Evolutionary conservation across 2,113 vertebrate species (phyloP).

Genomic region (Butorides virescens): DNA sequence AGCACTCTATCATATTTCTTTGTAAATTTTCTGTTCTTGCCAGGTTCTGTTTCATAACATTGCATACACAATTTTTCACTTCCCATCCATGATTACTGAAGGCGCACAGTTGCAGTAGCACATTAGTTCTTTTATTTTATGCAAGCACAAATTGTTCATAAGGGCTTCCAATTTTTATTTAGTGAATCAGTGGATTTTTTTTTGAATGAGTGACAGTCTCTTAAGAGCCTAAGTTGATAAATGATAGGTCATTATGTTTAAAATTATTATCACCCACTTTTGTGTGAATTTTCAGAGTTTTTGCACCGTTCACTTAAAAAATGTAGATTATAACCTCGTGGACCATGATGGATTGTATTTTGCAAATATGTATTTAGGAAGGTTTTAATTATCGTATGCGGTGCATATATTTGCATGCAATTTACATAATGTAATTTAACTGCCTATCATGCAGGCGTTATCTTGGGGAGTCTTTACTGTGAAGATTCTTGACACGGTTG

Average conservation of each 20-base stretch:
- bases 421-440: conserved; percentile 53
- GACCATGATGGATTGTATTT: conserved; percentile 48
- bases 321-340: conserved; percentile 47
- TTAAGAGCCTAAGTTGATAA: not conserved
- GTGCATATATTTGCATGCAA: conserved; percentile 51
- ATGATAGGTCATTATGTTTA: not conserved
- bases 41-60: not conserved
- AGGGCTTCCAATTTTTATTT: not conserved
- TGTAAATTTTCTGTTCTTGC: not conserved
- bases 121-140: not conserved
- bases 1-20: not conserved
- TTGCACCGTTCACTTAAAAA: not conserved
- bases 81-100: not conserved
- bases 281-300: not conserved
- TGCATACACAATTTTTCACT: not conserved
- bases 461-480: conserved; percentile 3
- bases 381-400: not conserved
- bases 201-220: not conserved
- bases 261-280: not conserved
- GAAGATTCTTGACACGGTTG: not conserved
- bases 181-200: not conserved
- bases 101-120: not conserved
- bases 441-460: conserved; percentile 11
- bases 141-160: not conserved
- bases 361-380: conserved; percentile 54